Evolutionary conservation across 2,888 invertebrate genomes (phyloP).

Genomic region (Stenichneumon culpator): DNA sequence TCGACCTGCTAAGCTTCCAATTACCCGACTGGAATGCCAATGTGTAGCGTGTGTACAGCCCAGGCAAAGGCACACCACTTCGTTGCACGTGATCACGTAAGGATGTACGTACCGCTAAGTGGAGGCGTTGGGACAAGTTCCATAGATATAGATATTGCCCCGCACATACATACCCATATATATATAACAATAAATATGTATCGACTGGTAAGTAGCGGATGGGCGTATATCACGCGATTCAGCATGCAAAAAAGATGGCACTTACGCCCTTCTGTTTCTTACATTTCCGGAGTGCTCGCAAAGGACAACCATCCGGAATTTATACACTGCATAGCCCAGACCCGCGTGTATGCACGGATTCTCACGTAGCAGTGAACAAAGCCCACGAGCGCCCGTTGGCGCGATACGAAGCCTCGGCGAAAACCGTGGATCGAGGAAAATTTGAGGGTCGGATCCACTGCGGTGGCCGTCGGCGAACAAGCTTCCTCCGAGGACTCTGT

Average conservation of each 20-base stretch:
- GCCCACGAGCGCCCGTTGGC: not conserved
- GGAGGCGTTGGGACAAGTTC: not conserved
- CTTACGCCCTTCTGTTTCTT: not conserved
- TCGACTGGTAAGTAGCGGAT: not conserved
- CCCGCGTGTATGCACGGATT: conserved; percentile 16
- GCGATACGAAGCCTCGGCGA: conserved; percentile 4
- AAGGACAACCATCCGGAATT: conserved; percentile 14
- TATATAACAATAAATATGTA: not conserved
- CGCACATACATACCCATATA: not conserved
- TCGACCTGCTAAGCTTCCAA: conserved; percentile 58
- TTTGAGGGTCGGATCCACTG: conserved; percentile 23
- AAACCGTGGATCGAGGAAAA: conserved; percentile 22
- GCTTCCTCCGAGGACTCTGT: not conserved
- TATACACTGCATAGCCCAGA: not conserved
- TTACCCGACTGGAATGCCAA: conserved; percentile 58
- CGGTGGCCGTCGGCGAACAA: conserved; percentile 1
- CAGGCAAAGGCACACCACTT: conserved; percentile 5
- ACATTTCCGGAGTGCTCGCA: not conserved
- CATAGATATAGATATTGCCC: not conserved
- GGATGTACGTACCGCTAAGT: conserved; percentile 28
- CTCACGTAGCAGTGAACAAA: conserved; percentile 35
- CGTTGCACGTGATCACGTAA: conserved; percentile 39
- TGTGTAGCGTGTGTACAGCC: conserved; percentile 27
- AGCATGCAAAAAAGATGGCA: too few relatives aligned
- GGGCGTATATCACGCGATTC: too few relatives aligned